phyloP scores from a whole-genome alignment of 2,113 vertebrate species.

The Heloderma charlesbogerti region DNA sequence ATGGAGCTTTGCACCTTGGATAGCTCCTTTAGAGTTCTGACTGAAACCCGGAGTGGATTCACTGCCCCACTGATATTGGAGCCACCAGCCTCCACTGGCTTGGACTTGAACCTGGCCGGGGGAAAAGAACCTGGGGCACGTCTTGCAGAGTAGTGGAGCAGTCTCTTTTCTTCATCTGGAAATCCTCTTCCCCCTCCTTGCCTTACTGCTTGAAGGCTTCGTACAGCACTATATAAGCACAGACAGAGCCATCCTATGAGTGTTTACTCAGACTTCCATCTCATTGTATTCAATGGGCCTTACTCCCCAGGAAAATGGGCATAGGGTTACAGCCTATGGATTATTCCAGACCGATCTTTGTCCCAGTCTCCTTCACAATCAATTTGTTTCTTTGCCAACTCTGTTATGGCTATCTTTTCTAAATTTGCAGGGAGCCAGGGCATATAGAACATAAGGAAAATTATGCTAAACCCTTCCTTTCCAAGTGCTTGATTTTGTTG shows the following conservation, averaged over 20 bases:
- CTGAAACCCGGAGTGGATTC: too few species aligned
- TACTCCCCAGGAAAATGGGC: background rate
- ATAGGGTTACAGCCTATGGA: background rate
- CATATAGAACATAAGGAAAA: conserved; percentile 17
- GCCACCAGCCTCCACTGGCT: too few species aligned
- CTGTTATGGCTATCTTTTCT: background rate
- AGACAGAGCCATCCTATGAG: background rate
- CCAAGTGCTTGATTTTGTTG: conserved; percentile 25
- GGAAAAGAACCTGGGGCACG: background rate
- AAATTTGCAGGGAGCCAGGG: background rate
- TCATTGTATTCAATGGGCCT: background rate
- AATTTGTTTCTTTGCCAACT: background rate
- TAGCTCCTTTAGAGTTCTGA: too few species aligned
- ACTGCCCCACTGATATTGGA: too few species aligned
- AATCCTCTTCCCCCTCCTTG: too few species aligned
- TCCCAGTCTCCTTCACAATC: background rate
- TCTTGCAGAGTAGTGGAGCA: background rate
- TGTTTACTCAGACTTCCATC: background rate
- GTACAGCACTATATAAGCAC: background rate
- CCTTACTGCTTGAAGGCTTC: background rate
- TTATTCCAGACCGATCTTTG: background rate
- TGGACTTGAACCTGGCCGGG: background rate
- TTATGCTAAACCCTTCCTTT: conserved; percentile 45
- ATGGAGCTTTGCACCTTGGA: too few species aligned
- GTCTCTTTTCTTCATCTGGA: background rate